A percentile compares a stretch with the other conserved stretches of the same genome.
phyloP scores from a whole-genome alignment of 2,888 invertebrate genomes.

The Apamea monoglypha region DNA sequence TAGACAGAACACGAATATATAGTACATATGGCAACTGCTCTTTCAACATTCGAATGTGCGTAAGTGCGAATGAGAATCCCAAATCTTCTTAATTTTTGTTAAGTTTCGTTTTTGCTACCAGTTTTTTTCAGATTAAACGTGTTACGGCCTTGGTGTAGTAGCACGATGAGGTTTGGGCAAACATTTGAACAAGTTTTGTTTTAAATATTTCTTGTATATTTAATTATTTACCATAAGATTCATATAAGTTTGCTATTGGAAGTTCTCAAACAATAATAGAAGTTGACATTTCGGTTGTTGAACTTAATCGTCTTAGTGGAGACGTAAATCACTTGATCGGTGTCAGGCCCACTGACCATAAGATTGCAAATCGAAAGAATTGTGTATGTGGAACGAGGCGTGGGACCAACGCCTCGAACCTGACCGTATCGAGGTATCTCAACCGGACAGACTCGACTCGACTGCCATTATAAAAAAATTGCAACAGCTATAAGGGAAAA shows the following conservation, averaged over 20 bases:
- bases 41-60: conserved; percentile 85
- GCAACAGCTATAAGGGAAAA: conserved; percentile 76
- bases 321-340: conserved; percentile 63
- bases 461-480: conserved; percentile 80
- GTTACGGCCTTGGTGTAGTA: conserved; percentile 71
- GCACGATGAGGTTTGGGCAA: conserved; percentile 65
- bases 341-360: conserved; percentile 75
- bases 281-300: conserved; percentile 26
- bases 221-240: conserved; percentile 27
- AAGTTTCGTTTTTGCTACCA: conserved; percentile 77
- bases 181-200: conserved; percentile 59
- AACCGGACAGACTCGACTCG: conserved; percentile 87
- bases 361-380: conserved; percentile 76
- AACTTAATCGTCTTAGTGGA: conserved; percentile 52
- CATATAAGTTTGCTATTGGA: conserved; percentile 29
- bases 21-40: conserved; percentile 81
- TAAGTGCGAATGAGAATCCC: conserved; percentile 89
- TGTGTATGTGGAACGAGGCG: conserved; percentile 85
- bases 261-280: conserved; percentile 16
- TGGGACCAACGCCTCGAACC: conserved; percentile 85
- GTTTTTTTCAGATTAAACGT: conserved; percentile 72
- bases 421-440: conserved; percentile 88
- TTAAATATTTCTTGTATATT: conserved; percentile 38
- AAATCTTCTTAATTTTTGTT: conserved; percentile 86
- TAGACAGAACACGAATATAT: conserved; percentile 78